Conservation (phyloP, 2,113 vertebrate species). For the Sapayoa aenigma region DNA sequence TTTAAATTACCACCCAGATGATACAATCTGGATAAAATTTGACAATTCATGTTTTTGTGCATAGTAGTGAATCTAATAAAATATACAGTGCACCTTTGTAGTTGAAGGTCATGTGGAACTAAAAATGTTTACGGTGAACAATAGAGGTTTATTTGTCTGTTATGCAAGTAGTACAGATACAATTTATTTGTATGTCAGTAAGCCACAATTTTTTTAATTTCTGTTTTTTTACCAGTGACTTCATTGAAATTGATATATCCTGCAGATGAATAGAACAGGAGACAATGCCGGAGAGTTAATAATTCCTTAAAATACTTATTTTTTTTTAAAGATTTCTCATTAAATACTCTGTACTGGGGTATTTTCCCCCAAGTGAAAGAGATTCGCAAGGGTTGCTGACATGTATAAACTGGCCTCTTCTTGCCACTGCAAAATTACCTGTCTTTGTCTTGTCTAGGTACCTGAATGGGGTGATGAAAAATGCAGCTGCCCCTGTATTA, state of each 20-base stretch:
- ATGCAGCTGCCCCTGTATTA: slow-evolving; percentile 86
- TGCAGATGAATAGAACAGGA: not conserved
- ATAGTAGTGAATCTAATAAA: not conserved
- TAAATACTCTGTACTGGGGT: slow-evolving; percentile 63
- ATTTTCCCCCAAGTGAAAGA: slow-evolving; percentile 76
- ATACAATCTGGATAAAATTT: not conserved
- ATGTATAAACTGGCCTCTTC: slow-evolving; percentile 79
- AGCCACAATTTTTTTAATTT: not conserved
- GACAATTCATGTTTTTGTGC: not conserved
- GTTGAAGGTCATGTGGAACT: not conserved
- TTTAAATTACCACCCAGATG: not conserved
- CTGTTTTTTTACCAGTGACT: not conserved
- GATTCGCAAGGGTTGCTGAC: slow-evolving; percentile 73
- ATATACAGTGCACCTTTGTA: not conserved
- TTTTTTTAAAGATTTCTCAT: slow-evolving; percentile 8
- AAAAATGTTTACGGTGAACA: not conserved
- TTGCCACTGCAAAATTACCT: slow-evolving; percentile 66
- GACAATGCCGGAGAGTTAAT: not conserved
- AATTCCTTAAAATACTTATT: slow-evolving; percentile 33
- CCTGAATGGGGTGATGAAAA: slow-evolving; percentile 80
- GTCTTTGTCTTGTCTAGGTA: slow-evolving; percentile 89
- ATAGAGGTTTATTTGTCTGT: not conserved
- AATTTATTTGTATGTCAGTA: not conserved
- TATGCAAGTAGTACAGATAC: not conserved
- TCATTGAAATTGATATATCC: not conserved